phyloP scores from a whole-genome alignment of 2,888 invertebrate genomes.

The Archaeoteleia sp. region DNA sequence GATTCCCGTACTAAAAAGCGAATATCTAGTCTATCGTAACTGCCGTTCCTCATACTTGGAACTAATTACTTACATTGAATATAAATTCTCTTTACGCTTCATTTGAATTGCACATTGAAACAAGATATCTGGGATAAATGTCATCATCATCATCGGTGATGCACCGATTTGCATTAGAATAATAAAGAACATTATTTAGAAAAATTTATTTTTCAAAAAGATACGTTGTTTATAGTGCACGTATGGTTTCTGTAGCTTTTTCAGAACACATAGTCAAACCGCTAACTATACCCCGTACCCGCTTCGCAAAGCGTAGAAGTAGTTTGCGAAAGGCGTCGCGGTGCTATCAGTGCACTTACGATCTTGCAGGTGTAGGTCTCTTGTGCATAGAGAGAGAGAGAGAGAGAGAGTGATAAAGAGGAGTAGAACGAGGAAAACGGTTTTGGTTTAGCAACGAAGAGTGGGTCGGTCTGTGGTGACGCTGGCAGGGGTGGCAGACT shows the following conservation, averaged over 20 bases:
- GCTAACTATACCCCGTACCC: no score
- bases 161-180: no score
- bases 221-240: no score
- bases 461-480: conserved; percentile 55
- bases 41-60: conserved; percentile 23
- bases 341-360: conserved; percentile 69
- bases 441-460: conserved; percentile 53
- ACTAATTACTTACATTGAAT: conserved; percentile 28
- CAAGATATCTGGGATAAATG: no score
- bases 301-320: conserved; percentile 35
- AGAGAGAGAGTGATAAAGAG: conserved; percentile 16
- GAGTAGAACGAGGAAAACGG: conserved; percentile 52
- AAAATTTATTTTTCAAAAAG: no score
- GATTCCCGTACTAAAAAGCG: conserved; percentile 40
- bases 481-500: conserved; percentile 54
- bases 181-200: no score
- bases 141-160: no score
- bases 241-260: no score
- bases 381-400: conserved; percentile 35
- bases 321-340: conserved; percentile 39
- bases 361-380: conserved; percentile 59
- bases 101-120: not conserved
- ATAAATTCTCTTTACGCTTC: conserved; percentile 6
- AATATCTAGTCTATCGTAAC: conserved; percentile 26
- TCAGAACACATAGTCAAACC: no score